Evolutionary conservation across 2,888 invertebrate genomes (phyloP), one percentile per base, ranked within the genome.

Genomic region (Nasonia oneida): DNA sequence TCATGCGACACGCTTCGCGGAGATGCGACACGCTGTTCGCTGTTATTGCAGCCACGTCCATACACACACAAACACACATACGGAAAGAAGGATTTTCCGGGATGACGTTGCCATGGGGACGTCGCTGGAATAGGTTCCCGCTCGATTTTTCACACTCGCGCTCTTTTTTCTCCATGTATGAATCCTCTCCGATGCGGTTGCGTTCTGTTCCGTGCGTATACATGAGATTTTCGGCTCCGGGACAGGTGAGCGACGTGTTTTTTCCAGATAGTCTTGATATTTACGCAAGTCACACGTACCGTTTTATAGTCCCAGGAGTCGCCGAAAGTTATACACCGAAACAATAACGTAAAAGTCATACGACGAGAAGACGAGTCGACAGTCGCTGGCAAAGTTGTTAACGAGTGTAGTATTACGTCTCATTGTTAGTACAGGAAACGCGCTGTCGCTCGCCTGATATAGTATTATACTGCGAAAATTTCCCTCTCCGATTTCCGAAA

Each of bases 91-190:
- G 47, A 85, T 85, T 81, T 85, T 81, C 84, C 70, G 37, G 57
- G 67, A 33, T n/a, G 39, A 67, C 39, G 81, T 85, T 81, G 61
- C 81, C 76, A 79, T 85, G 71, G 81, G 3, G 12, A 73, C 83
- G 50, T 47, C 50, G 14, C 15, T 67, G 67, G 67, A 67, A 67
- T 33, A 67, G 67, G 67, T 23, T 67, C 29, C 23, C 6, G 10
- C 53, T 57, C 37, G 37, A 29, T 81, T 81, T 81, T 81, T 70
- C 23, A n/a, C 23, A 37, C 33, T 67, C 14, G 0, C 74, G 15
- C 29, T 23, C 18, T 18, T 18, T 18, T 53, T 18, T 53, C 18
- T 18, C 53, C 18, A 15, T 53, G 29, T 15, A 6, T 50, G 1
- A 15, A 14, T 50, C 14, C 15, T 50, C 15, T 42, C 6, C 42